These are phyloP conservation scores for Lordiphosa stackelbergi DNA, from an alignment of 1,140 invertebrate species.

Conservation along the genomic window DNA sequence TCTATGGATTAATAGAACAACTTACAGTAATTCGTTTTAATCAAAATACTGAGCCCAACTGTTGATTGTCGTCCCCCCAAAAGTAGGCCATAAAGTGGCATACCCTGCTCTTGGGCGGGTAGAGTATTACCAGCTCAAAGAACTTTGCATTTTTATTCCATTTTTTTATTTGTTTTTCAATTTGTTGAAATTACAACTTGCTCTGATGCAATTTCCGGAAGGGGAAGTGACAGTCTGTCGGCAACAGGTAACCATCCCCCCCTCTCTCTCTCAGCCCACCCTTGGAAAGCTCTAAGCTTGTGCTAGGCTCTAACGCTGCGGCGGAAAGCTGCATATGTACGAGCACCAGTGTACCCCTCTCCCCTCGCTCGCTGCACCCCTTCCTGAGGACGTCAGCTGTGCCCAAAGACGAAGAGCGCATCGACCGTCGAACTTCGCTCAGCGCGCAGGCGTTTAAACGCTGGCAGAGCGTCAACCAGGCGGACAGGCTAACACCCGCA, in stretches of 20 bases:
- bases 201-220: slow-evolving; percentile 6
- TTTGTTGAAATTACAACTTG: background rate
- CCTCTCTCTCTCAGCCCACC: too few species aligned
- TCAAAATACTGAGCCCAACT: background rate
- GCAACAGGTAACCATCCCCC: too few species aligned
- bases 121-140: background rate
- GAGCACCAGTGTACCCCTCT: too few species aligned
- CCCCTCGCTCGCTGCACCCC: too few species aligned
- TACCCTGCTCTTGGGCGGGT: too few species aligned
- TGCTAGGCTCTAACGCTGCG: background rate
- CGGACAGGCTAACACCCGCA: slow-evolving; percentile 13
- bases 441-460: slow-evolving; percentile 15
- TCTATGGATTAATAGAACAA: too few species aligned
- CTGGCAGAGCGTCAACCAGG: slow-evolving; percentile 9
- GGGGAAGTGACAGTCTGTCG: background rate
- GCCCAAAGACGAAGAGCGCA: slow-evolving; percentile 3
- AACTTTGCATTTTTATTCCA: background rate
- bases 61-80: background rate
- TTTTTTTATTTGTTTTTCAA: too few species aligned
- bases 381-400: slow-evolving; percentile 31
- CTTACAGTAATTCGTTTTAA: too few species aligned
- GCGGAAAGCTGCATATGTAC: too few species aligned
- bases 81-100: too few species aligned
- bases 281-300: slow-evolving; percentile 1
- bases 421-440: slow-evolving; percentile 14